These are phyloP conservation scores for Hippocampus guttulatus DNA, from an alignment of 2,113 vertebrate species.

Conservation along the genomic window DNA sequence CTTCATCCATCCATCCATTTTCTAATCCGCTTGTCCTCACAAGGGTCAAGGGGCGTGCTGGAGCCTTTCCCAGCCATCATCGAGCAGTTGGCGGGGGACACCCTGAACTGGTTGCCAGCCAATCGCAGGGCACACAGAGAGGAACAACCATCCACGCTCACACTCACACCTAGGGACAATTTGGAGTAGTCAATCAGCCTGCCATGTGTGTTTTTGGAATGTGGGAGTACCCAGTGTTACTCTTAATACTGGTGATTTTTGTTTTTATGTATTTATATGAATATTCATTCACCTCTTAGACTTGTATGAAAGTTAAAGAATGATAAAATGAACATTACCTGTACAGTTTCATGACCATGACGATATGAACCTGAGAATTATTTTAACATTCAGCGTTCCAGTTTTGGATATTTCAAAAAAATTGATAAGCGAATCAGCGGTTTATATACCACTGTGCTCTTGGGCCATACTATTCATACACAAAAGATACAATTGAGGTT, in stretches of 20 bases:
- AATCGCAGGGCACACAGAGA: too few relatives aligned
- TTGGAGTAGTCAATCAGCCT: too few relatives aligned
- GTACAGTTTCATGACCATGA: neutral
- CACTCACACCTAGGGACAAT: too few relatives aligned
- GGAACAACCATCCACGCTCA: too few relatives aligned
- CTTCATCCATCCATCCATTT: too few relatives aligned
- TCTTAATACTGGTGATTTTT: neutral
- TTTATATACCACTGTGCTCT: neutral
- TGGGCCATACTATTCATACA: neutral
- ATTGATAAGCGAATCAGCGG: neutral
- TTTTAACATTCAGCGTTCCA: neutral
- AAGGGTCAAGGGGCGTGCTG: too few relatives aligned
- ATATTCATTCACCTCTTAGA: neutral
- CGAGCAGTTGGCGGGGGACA: too few relatives aligned
- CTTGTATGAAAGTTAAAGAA: neutral
- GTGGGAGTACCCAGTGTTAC: too few relatives aligned
- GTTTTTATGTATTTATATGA: neutral
- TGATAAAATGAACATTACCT: neutral
- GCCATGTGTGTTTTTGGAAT: too few relatives aligned
- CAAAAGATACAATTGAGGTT: constrained; percentile 18
- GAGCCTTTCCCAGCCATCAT: too few relatives aligned
- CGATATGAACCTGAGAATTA: neutral
- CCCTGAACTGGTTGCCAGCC: too few relatives aligned
- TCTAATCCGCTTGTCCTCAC: too few relatives aligned
- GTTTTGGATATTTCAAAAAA: neutral